Evolutionary conservation across 2,888 invertebrate species (phyloP), one percentile per base, ranked within the genome.

Genomic region (Eupithecia exiguata): DNA sequence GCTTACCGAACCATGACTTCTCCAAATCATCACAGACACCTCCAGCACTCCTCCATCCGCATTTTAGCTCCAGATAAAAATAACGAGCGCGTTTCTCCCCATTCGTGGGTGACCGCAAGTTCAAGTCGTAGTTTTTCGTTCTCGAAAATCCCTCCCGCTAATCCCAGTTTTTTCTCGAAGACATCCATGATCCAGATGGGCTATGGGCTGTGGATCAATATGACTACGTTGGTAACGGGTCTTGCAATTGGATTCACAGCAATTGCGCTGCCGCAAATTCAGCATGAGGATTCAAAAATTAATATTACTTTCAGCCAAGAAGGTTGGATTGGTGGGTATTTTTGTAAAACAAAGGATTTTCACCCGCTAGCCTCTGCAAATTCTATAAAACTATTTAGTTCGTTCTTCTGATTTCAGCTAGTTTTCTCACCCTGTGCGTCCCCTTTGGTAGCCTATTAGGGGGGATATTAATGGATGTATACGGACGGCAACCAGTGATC

Each of bases 401-500:
- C 4, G 58, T 25, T 58, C 1, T 58, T 58, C n/a, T 58, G 5
- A 25, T 58, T 58, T 58, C 90, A 96, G 96, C 95, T 2, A 96
- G 96, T 84, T 89, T 95, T 73, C 88, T 96, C 6, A 92, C 95
- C 0, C 91, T 96, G 63, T 92, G 94, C 0, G 94, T 95, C 0
- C 96, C 96, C 0, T 84, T 96, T 58, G 97, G 97, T 0, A 96
- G 96, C 80, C 84, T 96, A 0, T 62, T 95, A 9, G 95, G 96
- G 71, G 97, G 97, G 0, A 95, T 95, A 76, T 79, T 96, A 77
- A 95, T 96, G 92, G 97, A 97, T 83, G 90, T 85, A 73, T 88
- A 95, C 61, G 97, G 97, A 0, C 92, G 97, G 9, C 95, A 95
- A 76, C 82, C 88, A 12, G 94, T 95, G 21, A 84, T 96, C 0